Conservation (phyloP, 1,140 invertebrate genomes). For the Zaprionus davidi region DNA sequence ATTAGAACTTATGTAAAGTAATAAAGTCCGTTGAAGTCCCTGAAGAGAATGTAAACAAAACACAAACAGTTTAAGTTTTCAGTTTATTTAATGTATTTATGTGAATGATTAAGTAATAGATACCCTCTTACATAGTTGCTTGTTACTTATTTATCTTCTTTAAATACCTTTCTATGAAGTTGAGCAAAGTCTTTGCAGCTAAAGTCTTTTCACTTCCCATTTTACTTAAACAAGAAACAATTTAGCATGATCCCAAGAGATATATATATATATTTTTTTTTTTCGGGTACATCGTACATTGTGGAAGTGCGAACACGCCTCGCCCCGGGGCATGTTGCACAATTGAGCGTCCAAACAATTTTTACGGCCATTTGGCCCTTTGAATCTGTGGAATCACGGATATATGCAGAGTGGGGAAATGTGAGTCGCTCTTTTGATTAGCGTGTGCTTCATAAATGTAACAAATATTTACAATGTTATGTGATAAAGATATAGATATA, state of each 20-base stretch:
- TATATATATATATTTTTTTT: neutral
- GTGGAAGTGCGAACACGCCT: neutral
- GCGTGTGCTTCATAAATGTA: slow-evolving; percentile 42
- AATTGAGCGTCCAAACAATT: slow-evolving; percentile 2
- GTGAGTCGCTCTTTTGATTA: slow-evolving; percentile 32
- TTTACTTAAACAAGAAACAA: neutral
- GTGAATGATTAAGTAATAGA: neutral
- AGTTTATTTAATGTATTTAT: neutral
- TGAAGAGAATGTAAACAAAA: neutral
- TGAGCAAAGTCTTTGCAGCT: neutral
- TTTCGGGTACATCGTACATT: neutral
- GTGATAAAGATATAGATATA: slow-evolving; percentile 6
- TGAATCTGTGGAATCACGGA: slow-evolving; percentile 12
- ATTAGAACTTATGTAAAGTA: neutral
- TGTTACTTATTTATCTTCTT: neutral
- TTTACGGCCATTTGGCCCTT: slow-evolving; percentile 3
- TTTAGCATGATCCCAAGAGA: neutral
- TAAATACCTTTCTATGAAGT: neutral
- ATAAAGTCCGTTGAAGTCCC: neutral
- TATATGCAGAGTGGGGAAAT: slow-evolving; percentile 18
- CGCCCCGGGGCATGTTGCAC: slow-evolving; percentile 6
- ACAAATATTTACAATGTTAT: slow-evolving; percentile 41
- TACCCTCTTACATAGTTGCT: neutral
- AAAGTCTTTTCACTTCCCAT: neutral
- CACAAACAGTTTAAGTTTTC: neutral